Conservation (phyloP, 2,888 invertebrate genomes). For the Drosophila paracracens region DNA sequence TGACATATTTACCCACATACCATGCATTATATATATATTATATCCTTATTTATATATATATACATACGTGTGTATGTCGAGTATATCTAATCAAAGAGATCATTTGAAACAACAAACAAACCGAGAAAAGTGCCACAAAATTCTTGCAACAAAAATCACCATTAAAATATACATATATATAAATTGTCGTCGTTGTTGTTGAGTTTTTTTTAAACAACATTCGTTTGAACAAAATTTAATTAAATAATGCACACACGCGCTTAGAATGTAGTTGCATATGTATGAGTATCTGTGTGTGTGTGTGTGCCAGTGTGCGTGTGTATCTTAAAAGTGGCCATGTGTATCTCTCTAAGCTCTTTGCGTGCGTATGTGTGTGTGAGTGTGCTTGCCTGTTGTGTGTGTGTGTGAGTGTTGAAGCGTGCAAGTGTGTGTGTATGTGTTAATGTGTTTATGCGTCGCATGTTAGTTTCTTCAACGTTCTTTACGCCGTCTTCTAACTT, state of each 20-base stretch:
- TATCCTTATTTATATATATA: not conserved
- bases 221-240: constrained; percentile 52
- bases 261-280: constrained; percentile 20
- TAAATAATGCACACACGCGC: constrained; percentile 67
- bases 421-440: constrained; percentile 30
- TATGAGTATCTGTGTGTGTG: constrained; percentile 8
- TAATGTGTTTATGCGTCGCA: constrained; percentile 50
- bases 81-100: constrained; percentile 34
- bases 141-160: constrained; percentile 23
- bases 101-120: constrained; percentile 14
- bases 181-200: constrained; percentile 50
- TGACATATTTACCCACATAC: constrained; percentile 18
- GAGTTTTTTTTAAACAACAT: constrained; percentile 12
- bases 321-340: constrained; percentile 34
- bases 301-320: constrained; percentile 6
- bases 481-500: constrained; percentile 58
- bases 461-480: constrained; percentile 71
- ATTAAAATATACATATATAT: not conserved
- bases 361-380: constrained; percentile 5
- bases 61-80: constrained; percentile 9
- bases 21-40: constrained; percentile 3
- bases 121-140: constrained; percentile 35
- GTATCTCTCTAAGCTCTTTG: constrained; percentile 57
- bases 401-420: constrained; percentile 11
- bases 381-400: not conserved